Evolutionary conservation across 1,140 invertebrate species (phyloP), one percentile per base, ranked within the genome.

Genomic region (Hylaeus anthracinus): DNA sequence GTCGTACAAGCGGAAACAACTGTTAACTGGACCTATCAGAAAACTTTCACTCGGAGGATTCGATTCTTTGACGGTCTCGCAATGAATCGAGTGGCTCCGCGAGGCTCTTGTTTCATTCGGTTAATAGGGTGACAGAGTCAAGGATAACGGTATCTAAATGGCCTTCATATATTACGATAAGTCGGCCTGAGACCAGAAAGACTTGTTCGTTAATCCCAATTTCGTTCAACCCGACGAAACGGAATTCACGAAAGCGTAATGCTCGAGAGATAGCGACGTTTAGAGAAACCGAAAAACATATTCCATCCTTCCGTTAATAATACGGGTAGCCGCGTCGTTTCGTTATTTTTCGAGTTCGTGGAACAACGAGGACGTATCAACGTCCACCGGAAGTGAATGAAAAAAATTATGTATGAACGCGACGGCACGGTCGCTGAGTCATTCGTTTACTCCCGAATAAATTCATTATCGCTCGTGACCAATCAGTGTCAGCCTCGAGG

Each of bases 71-170:
- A 9, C 3, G 3, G 64, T 48, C 48, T n/a, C 26, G 9, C 56
- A 39, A 76, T 6, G 51, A 71, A 73, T 77, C 67, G 69, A 55
- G 14, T 15, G 37, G 10, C 53, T 9, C 41, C 12, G 61, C 15
- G 41, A 69, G 12, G 10, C 53, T 69, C n/a, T 58, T 53, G 48
- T 56, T 63, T 56, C 72, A 55, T 63, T 9, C 48, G 15, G 73
- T 56, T 76, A 60, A 72, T 72, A 78, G 63, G 79, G 72, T 82
- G 81, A 86, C 41, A 80, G 86, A 65, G 85, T 79, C 69, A 74
- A 64, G 76, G 81, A 86, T 80, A 83, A 67, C 77, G 69, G 39
- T 86, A 86, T 86, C 73, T 83, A 81, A 86, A 87, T 56, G 69
- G 26, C 82, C 55, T 74, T 64, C 65, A 64, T 83, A 70, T 83